phyloP scores from a whole-genome alignment of 2,888 invertebrate species.

The Leptogaster cylindrica region DNA sequence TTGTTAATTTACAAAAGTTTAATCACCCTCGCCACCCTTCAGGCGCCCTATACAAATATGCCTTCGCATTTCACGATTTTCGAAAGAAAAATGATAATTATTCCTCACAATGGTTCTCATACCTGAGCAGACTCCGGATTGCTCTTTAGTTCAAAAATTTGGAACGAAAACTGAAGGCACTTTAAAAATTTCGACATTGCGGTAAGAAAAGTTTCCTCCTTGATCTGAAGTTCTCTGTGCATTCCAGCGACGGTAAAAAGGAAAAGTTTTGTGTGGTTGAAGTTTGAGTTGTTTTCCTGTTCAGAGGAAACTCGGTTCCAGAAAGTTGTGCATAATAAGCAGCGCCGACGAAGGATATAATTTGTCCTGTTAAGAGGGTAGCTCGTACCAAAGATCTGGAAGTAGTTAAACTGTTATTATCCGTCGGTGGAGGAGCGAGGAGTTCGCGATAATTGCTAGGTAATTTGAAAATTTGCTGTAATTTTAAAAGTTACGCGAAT shows the following conservation, averaged over 20 bases:
- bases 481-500: not conserved
- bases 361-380: not conserved
- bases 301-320: not conserved
- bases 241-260: not conserved
- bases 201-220: no score
- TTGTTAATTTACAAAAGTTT: no score
- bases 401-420: not conserved
- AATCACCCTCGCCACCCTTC: no score
- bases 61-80: no score
- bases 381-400: not conserved
- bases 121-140: no score
- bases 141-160: no score
- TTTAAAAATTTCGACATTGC: no score
- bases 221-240: no score
- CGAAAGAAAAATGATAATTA: no score
- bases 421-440: not conserved
- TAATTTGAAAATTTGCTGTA: not conserved
- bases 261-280: not conserved
- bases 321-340: not conserved
- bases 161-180: no score
- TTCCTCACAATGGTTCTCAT: no score
- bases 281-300: not conserved
- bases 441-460: not conserved
- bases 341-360: not conserved
- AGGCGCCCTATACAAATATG: no score